Conservation (phyloP, 2,113 vertebrate species). For the Syngnathus floridae region DNA sequence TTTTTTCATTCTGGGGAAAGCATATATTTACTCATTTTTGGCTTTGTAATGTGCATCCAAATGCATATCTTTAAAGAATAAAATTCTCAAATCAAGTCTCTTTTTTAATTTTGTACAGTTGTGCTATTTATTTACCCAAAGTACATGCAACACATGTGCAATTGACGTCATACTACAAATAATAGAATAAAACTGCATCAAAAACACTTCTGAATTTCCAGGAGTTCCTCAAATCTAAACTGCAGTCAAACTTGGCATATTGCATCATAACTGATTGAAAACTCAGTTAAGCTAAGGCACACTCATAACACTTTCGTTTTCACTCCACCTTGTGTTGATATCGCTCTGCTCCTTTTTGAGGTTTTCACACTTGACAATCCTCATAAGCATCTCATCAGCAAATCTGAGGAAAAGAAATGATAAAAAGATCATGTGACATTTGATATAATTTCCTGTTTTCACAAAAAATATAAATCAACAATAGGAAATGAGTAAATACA, state of each 20-base stretch:
- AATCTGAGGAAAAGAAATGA: neutral
- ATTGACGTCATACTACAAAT: too few species aligned
- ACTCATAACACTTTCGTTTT: constrained; percentile 2
- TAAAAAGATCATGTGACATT: neutral
- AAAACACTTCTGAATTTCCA: neutral
- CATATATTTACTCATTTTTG: constrained; percentile 76
- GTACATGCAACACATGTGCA: constrained; percentile 42
- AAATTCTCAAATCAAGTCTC: constrained; percentile 65
- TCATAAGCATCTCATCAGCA: neutral
- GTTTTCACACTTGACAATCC: neutral
- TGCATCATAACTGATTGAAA: constrained; percentile 39
- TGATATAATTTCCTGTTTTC: neutral
- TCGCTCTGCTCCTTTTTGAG: too few species aligned
- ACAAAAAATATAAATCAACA: too few species aligned
- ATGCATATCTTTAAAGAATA: constrained; percentile 85
- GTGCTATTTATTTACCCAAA: constrained; percentile 62
- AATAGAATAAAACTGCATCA: neutral
- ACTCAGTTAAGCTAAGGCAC: constrained; percentile 67
- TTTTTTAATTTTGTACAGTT: constrained; percentile 59
- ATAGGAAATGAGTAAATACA: too few species aligned
- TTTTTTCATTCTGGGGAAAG: constrained; percentile 61
- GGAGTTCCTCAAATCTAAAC: neutral
- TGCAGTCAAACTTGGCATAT: constrained; percentile 34
- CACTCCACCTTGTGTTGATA: neutral
- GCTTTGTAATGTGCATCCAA: constrained; percentile 83